phyloP scores from a whole-genome alignment of 37 sponge, comb jelly and placozoan genomes.

The Ephydatia muelleri region DNA sequence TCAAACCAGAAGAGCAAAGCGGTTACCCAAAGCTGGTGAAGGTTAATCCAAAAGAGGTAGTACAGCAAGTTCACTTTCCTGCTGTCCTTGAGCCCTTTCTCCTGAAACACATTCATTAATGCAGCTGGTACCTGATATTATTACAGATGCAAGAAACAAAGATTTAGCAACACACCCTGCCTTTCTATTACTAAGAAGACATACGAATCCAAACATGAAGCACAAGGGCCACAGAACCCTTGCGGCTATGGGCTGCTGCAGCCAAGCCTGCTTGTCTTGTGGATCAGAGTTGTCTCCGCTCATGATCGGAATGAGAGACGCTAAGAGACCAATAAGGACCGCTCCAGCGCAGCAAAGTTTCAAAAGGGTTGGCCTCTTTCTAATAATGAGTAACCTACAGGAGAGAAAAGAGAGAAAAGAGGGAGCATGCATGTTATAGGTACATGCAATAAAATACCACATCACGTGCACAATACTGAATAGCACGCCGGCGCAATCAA shows the following conservation, averaged over 20 bases:
- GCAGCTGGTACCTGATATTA: constrained; percentile 65
- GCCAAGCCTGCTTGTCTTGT: not conserved
- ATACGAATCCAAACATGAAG: constrained; percentile 84
- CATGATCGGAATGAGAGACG: constrained; percentile 68
- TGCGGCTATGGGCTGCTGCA: constrained; percentile 23
- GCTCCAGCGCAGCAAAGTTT: constrained; percentile 38
- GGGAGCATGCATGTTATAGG: too few relatives aligned
- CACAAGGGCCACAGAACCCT: constrained; percentile 70
- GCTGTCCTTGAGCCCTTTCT: constrained; percentile 62
- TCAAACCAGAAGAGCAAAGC: constrained; percentile 68
- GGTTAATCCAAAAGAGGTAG: constrained; percentile 64
- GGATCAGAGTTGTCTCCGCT: constrained; percentile 17
- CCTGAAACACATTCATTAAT: constrained; percentile 78
- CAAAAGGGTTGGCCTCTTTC: constrained; percentile 57
- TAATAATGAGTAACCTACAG: constrained; percentile 47
- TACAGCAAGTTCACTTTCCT: constrained; percentile 68
- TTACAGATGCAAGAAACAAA: not conserved
- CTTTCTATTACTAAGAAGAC: not conserved
- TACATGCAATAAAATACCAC: too few relatives aligned
- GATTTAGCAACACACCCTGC: not conserved
- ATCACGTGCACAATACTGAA: too few relatives aligned
- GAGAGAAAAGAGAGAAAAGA: too few relatives aligned
- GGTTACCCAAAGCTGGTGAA: constrained; percentile 60
- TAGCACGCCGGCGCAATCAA: too few relatives aligned
- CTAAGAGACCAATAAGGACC: constrained; percentile 48